Conservation (phyloP, 2,888 invertebrate species). For the Heteropelma amictum region DNA sequence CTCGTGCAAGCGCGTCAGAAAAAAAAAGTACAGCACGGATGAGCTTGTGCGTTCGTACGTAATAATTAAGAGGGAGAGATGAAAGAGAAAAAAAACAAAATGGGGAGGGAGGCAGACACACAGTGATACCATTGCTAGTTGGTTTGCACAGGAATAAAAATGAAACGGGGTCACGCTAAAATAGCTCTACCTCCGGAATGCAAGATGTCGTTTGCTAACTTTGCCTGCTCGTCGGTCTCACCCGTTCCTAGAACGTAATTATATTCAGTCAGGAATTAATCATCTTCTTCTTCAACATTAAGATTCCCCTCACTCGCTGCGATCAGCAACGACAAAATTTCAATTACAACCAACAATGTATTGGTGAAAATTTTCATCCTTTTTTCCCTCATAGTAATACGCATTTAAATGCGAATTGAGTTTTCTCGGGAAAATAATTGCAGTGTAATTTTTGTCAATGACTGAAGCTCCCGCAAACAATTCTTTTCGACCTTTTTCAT, state of each 20-base stretch:
- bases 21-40: constrained; percentile 28
- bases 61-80: constrained; percentile 32
- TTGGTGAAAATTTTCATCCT: too few relatives aligned
- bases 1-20: constrained; percentile 41
- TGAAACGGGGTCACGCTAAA: constrained; percentile 58
- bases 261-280: constrained; percentile 23
- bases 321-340: too few relatives aligned
- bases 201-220: constrained; percentile 91
- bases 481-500: too few relatives aligned
- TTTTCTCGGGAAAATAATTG: too few relatives aligned
- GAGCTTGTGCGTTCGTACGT: constrained; percentile 45
- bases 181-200: constrained; percentile 85
- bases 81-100: constrained; percentile 17
- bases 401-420: too few relatives aligned
- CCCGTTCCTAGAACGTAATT: constrained; percentile 82
- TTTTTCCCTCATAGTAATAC: too few relatives aligned
- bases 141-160: constrained; percentile 38
- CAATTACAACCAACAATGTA: too few relatives aligned
- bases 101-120: background rate
- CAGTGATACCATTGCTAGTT: constrained; percentile 8
- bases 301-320: too few relatives aligned
- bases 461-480: too few relatives aligned
- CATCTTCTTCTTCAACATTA: background rate
- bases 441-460: too few relatives aligned
- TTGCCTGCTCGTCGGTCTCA: constrained; percentile 89